Conservation (phyloP, 2,888 invertebrate genomes). For the Apotomis betuletana region DNA sequence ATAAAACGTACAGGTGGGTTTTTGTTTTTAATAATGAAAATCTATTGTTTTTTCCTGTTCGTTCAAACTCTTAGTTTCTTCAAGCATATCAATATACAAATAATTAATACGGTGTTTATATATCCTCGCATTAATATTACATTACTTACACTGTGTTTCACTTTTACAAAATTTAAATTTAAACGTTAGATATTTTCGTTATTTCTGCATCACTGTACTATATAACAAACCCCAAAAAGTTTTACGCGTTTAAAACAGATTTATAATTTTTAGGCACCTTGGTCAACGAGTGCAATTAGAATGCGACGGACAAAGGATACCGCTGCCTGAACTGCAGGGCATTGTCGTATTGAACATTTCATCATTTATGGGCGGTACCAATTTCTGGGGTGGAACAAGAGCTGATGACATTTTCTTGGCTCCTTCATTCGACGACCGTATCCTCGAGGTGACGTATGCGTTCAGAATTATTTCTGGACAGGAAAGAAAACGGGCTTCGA, state of each 20-base stretch:
- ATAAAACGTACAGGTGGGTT: slow-evolving; percentile 92
- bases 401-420: slow-evolving; percentile 96
- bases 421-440: slow-evolving; percentile 97
- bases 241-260: not conserved
- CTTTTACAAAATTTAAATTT: too few relatives aligned
- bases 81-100: too few relatives aligned
- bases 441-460: slow-evolving; percentile 89
- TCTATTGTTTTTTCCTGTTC: too few relatives aligned
- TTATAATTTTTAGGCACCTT: slow-evolving; percentile 85
- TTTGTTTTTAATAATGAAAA: not conserved
- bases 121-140: too few relatives aligned
- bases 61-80: too few relatives aligned
- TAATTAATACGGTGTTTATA: too few relatives aligned
- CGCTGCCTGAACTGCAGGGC: slow-evolving; percentile 96
- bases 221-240: too few relatives aligned
- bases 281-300: slow-evolving; percentile 97
- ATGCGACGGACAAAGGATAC: slow-evolving; percentile 98
- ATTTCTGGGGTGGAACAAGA: slow-evolving; percentile 98
- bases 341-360: slow-evolving; percentile 97
- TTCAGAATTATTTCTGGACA: not conserved
- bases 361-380: slow-evolving; percentile 99
- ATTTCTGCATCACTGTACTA: too few relatives aligned
- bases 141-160: too few relatives aligned
- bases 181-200: too few relatives aligned
- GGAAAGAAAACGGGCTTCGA: not conserved